phyloP scores from a whole-genome alignment of 2,113 vertebrate species.

The Verasper variegatus region DNA sequence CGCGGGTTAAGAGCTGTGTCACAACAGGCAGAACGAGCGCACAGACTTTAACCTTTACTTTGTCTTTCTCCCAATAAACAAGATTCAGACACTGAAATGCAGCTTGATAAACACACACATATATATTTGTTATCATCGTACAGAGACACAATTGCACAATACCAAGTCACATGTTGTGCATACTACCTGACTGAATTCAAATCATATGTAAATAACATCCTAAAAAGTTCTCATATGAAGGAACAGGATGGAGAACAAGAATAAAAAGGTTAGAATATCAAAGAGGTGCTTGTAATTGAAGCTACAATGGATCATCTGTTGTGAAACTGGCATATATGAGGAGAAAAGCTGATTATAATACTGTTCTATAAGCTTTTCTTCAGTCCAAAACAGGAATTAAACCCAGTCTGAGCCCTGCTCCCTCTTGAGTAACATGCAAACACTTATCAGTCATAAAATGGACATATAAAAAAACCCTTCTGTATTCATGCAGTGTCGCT shows the following conservation, averaged over 20 bases:
- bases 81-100: background rate
- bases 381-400: background rate
- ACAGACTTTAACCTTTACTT: constrained; percentile 62
- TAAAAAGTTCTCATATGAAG: background rate
- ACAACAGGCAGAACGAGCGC: constrained; percentile 47
- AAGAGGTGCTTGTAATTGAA: background rate
- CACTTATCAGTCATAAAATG: background rate
- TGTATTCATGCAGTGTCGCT: background rate
- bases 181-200: background rate
- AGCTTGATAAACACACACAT: background rate
- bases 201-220: background rate
- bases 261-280: background rate
- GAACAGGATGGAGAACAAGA: background rate
- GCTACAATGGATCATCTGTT: background rate
- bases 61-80: background rate
- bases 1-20: constrained; percentile 65
- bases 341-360: background rate
- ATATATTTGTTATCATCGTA: background rate
- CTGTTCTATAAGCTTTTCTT: background rate
- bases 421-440: background rate
- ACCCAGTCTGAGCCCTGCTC: background rate
- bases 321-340: background rate
- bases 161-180: background rate
- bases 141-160: background rate
- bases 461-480: background rate